These are phyloP conservation scores for Sarotherodon lohbergeri DNA, from an alignment of 2,113 vertebrate species.

Conservation along the genomic window DNA sequence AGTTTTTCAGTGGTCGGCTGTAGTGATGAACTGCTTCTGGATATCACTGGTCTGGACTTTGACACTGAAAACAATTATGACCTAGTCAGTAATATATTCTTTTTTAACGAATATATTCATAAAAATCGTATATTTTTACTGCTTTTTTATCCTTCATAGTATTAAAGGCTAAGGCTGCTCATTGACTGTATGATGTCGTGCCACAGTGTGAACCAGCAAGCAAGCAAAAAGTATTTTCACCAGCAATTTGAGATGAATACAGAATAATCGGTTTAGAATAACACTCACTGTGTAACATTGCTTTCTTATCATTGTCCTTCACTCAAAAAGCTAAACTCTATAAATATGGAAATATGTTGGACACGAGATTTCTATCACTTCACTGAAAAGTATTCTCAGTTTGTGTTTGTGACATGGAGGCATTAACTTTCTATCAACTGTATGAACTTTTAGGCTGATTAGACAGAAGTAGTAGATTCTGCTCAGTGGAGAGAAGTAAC, in stretches of 20 bases:
- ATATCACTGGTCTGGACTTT: neutral
- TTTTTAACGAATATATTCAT: neutral
- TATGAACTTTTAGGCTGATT: neutral
- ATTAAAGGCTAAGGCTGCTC: neutral
- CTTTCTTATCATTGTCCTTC: neutral
- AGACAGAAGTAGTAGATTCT: neutral
- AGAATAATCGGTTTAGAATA: neutral
- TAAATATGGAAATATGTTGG: neutral
- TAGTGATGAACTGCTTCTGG: neutral
- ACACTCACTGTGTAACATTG: neutral
- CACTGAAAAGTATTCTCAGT: neutral
- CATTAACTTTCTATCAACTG: neutral
- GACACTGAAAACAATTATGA: neutral
- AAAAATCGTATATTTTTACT: neutral
- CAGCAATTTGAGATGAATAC: neutral
- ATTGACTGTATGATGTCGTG: neutral
- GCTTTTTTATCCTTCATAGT: neutral
- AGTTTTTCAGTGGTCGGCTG: neutral
- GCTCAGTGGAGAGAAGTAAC: neutral
- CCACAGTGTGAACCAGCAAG: neutral
- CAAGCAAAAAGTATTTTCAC: neutral
- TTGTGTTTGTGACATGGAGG: neutral
- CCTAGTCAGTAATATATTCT: fast-evolving
- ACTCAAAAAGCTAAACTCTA: neutral
- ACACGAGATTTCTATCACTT: neutral